phyloP scores from a whole-genome alignment of 1,140 invertebrate species.

The Steinernema feltiae region DNA sequence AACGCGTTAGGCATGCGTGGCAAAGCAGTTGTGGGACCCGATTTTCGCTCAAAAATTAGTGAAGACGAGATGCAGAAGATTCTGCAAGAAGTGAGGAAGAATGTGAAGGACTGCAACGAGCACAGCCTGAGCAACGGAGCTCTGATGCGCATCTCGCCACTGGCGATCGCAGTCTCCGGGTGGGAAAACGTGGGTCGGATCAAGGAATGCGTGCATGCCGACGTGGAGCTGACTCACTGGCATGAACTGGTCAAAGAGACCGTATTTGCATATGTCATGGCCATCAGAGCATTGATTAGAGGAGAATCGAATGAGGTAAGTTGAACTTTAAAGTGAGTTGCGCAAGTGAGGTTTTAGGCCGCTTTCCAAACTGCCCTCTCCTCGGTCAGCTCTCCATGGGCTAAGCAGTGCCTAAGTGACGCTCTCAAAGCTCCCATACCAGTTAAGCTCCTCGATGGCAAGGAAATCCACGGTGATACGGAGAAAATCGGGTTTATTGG shows the following conservation, averaged over 20 bases:
- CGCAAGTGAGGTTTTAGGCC: background rate
- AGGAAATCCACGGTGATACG: constrained; percentile 25
- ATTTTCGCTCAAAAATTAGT: constrained; percentile 11
- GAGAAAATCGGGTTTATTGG: constrained; percentile 31
- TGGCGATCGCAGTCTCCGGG: constrained; percentile 29
- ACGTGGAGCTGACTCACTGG: constrained; percentile 25
- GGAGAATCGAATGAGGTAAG: constrained; percentile 16
- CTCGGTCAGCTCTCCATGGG: background rate
- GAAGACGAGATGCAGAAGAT: background rate
- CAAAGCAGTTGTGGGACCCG: constrained; percentile 17
- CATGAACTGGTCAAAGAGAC: constrained; percentile 34
- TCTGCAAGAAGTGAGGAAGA: background rate
- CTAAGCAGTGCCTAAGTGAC: constrained; percentile 17
- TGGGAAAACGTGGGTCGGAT: constrained; percentile 22
- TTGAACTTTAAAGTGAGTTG: constrained; percentile 19
- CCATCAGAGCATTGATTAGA: constrained; percentile 24
- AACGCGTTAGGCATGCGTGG: constrained; percentile 18
- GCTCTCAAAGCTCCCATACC: constrained; percentile 13
- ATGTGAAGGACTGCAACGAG: constrained; percentile 16
- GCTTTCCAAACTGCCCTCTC: constrained; percentile 16
- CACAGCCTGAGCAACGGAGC: constrained; percentile 35
- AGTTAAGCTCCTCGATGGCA: constrained; percentile 24
- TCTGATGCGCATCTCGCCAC: constrained; percentile 36
- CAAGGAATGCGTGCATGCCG: constrained; percentile 7
- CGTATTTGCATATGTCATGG: constrained; percentile 21